Percentiles rank a stretch among this genome's conserved stretches.
These are phyloP conservation scores for Catharus bicknelli DNA, from an alignment of 2,113 vertebrate genomes.

Conservation along the genomic window DNA sequence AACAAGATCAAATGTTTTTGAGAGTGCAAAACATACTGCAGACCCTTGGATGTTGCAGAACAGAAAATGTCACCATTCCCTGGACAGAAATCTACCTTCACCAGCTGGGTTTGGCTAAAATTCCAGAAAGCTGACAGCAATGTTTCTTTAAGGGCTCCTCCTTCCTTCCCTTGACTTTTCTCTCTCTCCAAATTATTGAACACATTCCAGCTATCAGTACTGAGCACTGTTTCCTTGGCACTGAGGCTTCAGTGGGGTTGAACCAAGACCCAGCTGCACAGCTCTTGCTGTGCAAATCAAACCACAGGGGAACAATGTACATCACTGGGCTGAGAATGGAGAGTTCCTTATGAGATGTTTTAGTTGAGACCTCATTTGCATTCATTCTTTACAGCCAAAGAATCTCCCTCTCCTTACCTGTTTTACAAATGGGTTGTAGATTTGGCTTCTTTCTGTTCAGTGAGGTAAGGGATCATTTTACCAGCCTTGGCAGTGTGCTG, in stretches of 20 bases:
- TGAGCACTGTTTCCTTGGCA: neutral
- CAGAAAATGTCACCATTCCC: neutral
- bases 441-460: neutral
- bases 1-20: neutral
- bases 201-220: neutral
- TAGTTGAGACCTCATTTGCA: neutral
- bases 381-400: neutral
- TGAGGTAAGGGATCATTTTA: neutral
- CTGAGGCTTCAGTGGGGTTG: neutral
- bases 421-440: neutral
- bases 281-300: neutral
- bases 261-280: neutral
- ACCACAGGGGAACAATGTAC: neutral
- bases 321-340: neutral
- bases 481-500: neutral
- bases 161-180: neutral
- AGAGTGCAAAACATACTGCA: neutral
- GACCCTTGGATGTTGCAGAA: neutral
- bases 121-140: neutral
- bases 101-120: neutral
- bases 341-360: neutral
- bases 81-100: neutral
- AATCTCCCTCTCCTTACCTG: neutral
- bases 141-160: neutral
- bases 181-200: neutral